These are phyloP conservation scores for Ciconia boyciana DNA, from an alignment of 2,113 vertebrate species.

Conservation along the genomic window DNA sequence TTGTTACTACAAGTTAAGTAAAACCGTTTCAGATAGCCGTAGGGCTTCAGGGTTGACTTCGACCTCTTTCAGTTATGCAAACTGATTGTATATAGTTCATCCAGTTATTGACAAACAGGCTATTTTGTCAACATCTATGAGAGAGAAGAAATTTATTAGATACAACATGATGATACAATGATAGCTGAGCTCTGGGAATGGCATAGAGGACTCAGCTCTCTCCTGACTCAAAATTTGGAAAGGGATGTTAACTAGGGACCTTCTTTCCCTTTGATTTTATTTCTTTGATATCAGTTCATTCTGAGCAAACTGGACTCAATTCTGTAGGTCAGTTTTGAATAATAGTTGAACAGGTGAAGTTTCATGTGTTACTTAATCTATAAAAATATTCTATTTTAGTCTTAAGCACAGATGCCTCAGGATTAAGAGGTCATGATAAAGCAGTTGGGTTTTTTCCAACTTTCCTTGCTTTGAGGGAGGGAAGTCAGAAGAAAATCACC, in stretches of 20 bases:
- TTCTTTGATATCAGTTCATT: neutral
- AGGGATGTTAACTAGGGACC: neutral
- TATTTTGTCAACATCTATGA: neutral
- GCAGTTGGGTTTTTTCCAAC: neutral
- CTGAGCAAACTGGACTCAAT: neutral
- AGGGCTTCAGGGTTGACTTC: neutral
- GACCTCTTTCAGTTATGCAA: neutral
- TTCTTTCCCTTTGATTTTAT: neutral
- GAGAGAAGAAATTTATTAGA: neutral
- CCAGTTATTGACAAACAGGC: neutral
- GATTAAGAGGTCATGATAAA: neutral
- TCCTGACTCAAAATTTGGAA: neutral
- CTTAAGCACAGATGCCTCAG: neutral
- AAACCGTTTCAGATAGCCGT: neutral
- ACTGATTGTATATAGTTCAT: neutral
- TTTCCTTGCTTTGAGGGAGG: neutral
- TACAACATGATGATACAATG: neutral
- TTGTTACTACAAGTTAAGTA: neutral
- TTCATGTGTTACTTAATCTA: neutral
- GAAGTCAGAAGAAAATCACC: neutral
- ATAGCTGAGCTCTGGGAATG: neutral
- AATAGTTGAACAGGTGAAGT: neutral
- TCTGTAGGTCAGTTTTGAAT: neutral
- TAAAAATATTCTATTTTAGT: neutral
- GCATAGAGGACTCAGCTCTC: rapidly evolving